phyloP scores from a whole-genome alignment of 2,888 invertebrate species.

The Ennomos erosarius region DNA sequence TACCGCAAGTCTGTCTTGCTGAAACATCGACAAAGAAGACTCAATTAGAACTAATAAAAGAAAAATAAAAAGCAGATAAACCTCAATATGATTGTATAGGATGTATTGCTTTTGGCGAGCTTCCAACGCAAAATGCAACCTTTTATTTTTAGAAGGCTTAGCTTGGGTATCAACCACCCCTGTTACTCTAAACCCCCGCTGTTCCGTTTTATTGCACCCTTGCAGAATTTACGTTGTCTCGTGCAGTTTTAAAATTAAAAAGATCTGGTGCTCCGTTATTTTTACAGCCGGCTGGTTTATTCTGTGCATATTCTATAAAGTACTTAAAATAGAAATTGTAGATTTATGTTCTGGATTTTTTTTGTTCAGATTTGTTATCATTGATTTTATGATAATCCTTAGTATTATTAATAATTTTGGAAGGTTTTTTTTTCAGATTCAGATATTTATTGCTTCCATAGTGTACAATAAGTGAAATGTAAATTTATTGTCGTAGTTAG shows the following conservation, averaged over 20 bases:
- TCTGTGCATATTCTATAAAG: conserved; percentile 9
- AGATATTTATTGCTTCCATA: no score
- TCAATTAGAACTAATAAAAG: background rate
- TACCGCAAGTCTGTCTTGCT: no score
- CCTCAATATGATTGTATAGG: conserved; percentile 24
- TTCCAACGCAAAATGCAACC: conserved; percentile 45
- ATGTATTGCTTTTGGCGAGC: conserved; percentile 42
- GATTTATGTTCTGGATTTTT: no score
- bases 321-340: background rate
- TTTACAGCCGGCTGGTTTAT: conserved; percentile 14
- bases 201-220: conserved; percentile 41
- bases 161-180: conserved; percentile 37
- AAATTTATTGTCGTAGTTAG: no score
- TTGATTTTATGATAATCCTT: no score
- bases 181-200: conserved; percentile 38
- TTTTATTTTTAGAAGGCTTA: conserved; percentile 39
- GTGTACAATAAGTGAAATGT: no score
- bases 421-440: no score
- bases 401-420: no score
- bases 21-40: background rate
- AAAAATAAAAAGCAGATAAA: conserved; percentile 4
- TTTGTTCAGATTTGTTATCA: no score
- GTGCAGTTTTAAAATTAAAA: conserved; percentile 44
- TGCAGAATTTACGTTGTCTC: conserved; percentile 48
- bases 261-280: conserved; percentile 16